Percentiles rank a stretch among this genome's conserved stretches.
Evolutionary conservation across 2,888 invertebrate species (phyloP).

Genomic region (Andrena dorsata): DNA sequence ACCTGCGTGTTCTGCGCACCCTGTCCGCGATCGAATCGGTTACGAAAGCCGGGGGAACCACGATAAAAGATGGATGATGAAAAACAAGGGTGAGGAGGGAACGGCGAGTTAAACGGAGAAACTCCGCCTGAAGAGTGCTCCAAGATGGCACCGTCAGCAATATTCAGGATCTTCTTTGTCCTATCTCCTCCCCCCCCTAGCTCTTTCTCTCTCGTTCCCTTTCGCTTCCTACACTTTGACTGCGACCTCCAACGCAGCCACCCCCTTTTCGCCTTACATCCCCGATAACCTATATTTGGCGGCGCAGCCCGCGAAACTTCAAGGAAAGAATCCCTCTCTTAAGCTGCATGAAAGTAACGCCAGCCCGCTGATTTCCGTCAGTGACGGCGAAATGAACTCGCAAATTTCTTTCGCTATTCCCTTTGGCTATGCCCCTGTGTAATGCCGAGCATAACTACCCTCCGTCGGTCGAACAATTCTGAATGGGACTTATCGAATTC

Average conservation of each 20-base stretch:
- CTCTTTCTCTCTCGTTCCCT: constrained; percentile 53
- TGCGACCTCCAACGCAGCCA: constrained; percentile 57
- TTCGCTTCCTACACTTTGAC: constrained; percentile 48
- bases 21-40: constrained; percentile 12
- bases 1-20: neutral
- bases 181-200: constrained; percentile 47
- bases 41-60: neutral
- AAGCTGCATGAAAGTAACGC: constrained; percentile 31
- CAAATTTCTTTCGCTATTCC: constrained; percentile 10
- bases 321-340: constrained; percentile 55
- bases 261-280: constrained; percentile 66
- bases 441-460: constrained; percentile 8
- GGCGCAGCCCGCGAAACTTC: constrained; percentile 45
- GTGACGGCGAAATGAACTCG: constrained; percentile 25
- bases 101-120: constrained; percentile 73
- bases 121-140: constrained; percentile 73
- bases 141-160: constrained; percentile 79
- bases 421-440: neutral
- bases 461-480: constrained; percentile 14
- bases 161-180: constrained; percentile 77
- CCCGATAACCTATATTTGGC: constrained; percentile 75
- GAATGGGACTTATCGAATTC: neutral
- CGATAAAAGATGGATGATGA: constrained; percentile 30
- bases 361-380: constrained; percentile 30
- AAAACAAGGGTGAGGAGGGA: constrained; percentile 35